phyloP scores from a whole-genome alignment of 2,113 vertebrate genomes.

The Mesitornis unicolor region DNA sequence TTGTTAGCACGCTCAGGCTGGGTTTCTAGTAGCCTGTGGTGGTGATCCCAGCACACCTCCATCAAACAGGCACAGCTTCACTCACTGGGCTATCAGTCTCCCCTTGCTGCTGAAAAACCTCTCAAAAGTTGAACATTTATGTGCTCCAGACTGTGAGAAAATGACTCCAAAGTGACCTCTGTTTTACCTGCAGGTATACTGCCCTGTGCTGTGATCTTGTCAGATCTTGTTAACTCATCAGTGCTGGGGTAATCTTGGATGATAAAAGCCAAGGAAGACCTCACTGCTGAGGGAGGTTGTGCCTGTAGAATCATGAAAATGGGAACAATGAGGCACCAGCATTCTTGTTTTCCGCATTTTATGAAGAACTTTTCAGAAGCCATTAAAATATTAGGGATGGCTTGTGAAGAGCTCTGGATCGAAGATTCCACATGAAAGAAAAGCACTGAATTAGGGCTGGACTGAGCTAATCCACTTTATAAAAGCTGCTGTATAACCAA shows the following conservation, averaged over 20 bases:
- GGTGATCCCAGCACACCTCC: neutral
- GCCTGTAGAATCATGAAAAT: conserved; percentile 12
- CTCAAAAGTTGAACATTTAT: neutral
- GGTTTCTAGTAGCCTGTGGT: neutral
- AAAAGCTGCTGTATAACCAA: neutral
- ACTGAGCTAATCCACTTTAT: neutral
- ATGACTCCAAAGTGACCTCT: conserved; percentile 1
- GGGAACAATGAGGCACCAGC: neutral
- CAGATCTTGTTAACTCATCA: conserved; percentile 56
- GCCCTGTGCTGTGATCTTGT: conserved; percentile 49
- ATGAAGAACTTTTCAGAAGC: neutral
- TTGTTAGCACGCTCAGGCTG: neutral
- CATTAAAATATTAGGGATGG: neutral
- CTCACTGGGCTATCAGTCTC: neutral
- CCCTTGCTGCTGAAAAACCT: neutral
- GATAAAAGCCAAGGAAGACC: conserved; percentile 29
- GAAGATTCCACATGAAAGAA: neutral
- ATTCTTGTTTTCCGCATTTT: neutral
- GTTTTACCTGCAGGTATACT: conserved; percentile 53
- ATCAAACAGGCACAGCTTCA: neutral
- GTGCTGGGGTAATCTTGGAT: neutral
- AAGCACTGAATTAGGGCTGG: neutral
- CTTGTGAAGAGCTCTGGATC: neutral
- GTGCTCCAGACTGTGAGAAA: conserved; percentile 50
- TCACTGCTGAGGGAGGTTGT: neutral